Base-by-base conservation (phyloP, 2,888 invertebrate genomes). In the Platycheirus albimanus region DNA sequence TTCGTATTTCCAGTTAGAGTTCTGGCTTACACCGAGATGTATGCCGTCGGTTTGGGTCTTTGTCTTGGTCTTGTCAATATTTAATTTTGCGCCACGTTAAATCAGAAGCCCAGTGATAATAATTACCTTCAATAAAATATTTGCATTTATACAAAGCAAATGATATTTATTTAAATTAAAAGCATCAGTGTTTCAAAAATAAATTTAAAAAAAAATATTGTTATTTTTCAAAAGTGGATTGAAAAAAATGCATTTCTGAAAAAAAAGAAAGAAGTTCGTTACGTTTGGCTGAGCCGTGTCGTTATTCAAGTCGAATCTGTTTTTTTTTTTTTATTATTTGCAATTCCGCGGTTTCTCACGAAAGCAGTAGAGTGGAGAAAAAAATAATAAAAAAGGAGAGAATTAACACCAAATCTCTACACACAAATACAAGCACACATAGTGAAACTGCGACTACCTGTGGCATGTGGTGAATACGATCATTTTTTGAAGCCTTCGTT, bases 391-490 rank as follows among this genome's bases (percentile, higher is more conserved):
- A 56, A 52, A 15, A 77, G 49, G 67, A 63, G 43, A 72, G 54
- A 78, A 78, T 74, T 83, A 69, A 83, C 64, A 78, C 78, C 61
- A 54, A 72, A 67, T 81, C 77, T 52, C 52, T 43, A 56, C 38
- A 67, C 56, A 58, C 58, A 33, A 41, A 51, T 33, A 43, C 61
- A 61, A 10, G 19, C 28, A 17, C 28, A 58, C n/a, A n/a, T n/a
- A n/a, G n/a, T n/a, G n/a, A 58, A 41, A 11, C 47, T 41, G 38
- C 13, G 19, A 51, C 76, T 83, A 83, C 81, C 81, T 83, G 81
- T 83, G 67, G 77, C 81, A 77, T 81, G 81, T 81, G 77, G 77
- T 76, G 77, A 71, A 67, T 56, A 83, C 77, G 77, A 78, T 69
- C 63, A 56, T n/a, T 58, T 24, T 54, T 15, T 63, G 58, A 28